Percentiles rank a stretch among this genome's conserved stretches.
These are phyloP conservation scores for Harpegnathos saltator DNA, from an alignment of 1,140 invertebrate genomes.

Conservation along the genomic window DNA sequence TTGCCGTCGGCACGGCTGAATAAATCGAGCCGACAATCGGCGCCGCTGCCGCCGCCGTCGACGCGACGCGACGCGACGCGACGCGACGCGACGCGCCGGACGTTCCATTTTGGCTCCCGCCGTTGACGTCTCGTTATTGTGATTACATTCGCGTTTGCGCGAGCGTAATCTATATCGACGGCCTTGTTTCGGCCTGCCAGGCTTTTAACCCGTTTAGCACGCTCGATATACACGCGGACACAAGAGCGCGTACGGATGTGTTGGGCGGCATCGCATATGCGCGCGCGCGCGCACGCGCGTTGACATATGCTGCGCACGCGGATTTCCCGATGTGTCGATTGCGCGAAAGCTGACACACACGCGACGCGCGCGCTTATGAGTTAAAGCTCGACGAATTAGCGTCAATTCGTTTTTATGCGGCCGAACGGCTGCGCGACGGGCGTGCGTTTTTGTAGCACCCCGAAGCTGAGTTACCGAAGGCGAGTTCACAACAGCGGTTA, in stretches of 20 bases:
- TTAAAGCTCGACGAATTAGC: constrained; percentile 45
- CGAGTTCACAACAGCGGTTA: too few relatives aligned
- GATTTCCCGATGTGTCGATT: constrained; percentile 57
- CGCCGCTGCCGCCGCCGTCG: too few relatives aligned
- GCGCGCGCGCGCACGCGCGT: neutral
- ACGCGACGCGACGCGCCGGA: too few relatives aligned
- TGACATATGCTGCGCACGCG: constrained; percentile 41
- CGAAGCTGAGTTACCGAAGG: neutral
- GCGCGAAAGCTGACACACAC: constrained; percentile 14
- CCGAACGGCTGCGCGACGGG: neutral
- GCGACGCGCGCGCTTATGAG: constrained; percentile 41
- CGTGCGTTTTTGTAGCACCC: constrained; percentile 1
- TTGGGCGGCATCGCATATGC: too few relatives aligned
- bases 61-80: too few relatives aligned
- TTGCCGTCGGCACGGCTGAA: constrained; percentile 40
- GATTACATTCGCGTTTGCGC: constrained; percentile 77
- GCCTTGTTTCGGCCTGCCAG: constrained; percentile 68
- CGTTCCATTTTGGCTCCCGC: constrained; percentile 74
- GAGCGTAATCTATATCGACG: constrained; percentile 79
- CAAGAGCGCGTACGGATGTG: neutral
- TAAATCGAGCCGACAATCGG: constrained; percentile 75
- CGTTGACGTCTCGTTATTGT: constrained; percentile 79
- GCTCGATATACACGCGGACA: constrained; percentile 39
- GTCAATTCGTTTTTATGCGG: constrained; percentile 41
- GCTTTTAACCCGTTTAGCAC: constrained; percentile 70